These are phyloP conservation scores for Lampris incognitus DNA, from an alignment of 2,113 vertebrate species.

Conservation along the genomic window DNA sequence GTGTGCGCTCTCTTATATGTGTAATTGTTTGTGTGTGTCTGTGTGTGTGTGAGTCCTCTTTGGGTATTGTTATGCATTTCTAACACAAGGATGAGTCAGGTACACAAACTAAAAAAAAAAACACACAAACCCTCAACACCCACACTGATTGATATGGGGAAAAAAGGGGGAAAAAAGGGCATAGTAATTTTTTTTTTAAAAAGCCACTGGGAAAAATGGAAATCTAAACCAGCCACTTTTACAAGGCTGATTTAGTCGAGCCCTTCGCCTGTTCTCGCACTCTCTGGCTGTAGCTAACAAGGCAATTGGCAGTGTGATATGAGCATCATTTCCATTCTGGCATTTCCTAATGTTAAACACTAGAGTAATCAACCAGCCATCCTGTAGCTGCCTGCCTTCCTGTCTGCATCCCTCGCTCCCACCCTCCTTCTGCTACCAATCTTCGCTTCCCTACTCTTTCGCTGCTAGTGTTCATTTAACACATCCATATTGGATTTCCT, in stretches of 20 bases:
- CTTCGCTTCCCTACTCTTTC: conserved; percentile 36
- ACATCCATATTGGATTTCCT: conserved; percentile 76
- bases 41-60: neutral
- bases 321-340: conserved; percentile 74
- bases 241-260: conserved; percentile 52
- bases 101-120: too few species aligned
- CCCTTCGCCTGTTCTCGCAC: conserved; percentile 49
- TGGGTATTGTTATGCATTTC: neutral
- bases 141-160: too few species aligned
- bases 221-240: conserved; percentile 64
- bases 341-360: conserved; percentile 80
- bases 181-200: neutral
- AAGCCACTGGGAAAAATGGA: conserved; percentile 65
- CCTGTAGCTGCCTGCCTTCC: conserved; percentile 58
- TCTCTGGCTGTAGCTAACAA: conserved; percentile 71
- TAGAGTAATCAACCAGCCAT: conserved; percentile 72
- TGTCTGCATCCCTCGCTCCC: conserved; percentile 56
- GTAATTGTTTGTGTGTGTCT: neutral
- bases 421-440: conserved; percentile 10
- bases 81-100: too few species aligned
- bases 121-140: too few species aligned
- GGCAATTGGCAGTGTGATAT: conserved; percentile 74
- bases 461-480: conserved; percentile 67
- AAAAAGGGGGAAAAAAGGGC: too few species aligned
- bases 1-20: conserved; percentile 18